Percentiles rank a stretch among this genome's conserved stretches.
phyloP scores from a whole-genome alignment of 1,140 invertebrate genomes.

The Drosophila novamexicana region DNA sequence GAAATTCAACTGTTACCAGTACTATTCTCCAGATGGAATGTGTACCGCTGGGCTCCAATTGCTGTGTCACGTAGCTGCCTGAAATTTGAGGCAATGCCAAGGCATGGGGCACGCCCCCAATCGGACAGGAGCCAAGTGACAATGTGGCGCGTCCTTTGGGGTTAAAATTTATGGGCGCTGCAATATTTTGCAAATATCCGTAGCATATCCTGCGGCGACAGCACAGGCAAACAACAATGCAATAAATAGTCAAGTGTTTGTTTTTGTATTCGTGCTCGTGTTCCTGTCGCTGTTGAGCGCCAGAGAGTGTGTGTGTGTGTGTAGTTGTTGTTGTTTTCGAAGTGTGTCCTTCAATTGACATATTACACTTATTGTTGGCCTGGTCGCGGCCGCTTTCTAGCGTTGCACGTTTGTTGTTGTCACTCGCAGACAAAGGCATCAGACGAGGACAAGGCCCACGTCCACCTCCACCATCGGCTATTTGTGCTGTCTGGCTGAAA shows the following conservation, averaged over 20 bases:
- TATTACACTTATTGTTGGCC: conserved; percentile 77
- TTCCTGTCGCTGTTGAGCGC: not conserved
- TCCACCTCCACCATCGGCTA: conserved; percentile 1
- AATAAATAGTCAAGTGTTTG: conserved; percentile 71
- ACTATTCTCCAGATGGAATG: conserved; percentile 7
- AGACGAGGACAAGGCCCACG: not conserved
- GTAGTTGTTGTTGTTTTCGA: conserved; percentile 19
- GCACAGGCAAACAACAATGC: conserved; percentile 68
- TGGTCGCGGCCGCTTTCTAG: conserved; percentile 61
- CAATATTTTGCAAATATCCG: conserved; percentile 82
- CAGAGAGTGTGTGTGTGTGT: not conserved
- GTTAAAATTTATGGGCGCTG: conserved; percentile 76
- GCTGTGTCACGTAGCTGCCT: conserved; percentile 66
- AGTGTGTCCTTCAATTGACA: conserved; percentile 82
- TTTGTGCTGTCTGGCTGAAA: conserved; percentile 23
- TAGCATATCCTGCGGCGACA: conserved; percentile 81
- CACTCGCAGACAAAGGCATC: conserved; percentile 31
- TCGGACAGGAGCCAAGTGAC: conserved; percentile 20
- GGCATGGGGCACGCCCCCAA: conserved; percentile 44
- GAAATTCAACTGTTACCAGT: not conserved
- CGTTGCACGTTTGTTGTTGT: conserved; percentile 56
- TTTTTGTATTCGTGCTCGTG: conserved; percentile 12
- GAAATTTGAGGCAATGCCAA: conserved; percentile 67
- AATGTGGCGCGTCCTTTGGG: conserved; percentile 58
- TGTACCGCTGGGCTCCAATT: conserved; percentile 32